Conservation (phyloP, 2,888 invertebrate genomes). For the Epsilonema sp. region DNA sequence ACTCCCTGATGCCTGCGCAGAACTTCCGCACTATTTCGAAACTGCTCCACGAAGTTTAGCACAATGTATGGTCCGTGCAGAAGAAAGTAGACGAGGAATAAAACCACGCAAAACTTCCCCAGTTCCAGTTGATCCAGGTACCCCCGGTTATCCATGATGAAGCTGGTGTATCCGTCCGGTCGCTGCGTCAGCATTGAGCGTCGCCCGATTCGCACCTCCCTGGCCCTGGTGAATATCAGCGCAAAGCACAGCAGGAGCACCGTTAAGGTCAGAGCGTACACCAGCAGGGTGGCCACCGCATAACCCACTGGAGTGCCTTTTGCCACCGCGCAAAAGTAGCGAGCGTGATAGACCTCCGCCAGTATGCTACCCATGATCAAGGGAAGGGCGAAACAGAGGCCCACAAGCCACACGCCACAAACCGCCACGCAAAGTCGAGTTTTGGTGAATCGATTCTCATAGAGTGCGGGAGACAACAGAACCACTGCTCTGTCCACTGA, state of each 20-base stretch:
- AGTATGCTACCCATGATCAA: conserved; percentile 13
- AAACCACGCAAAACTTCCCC: conserved; percentile 6
- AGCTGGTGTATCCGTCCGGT: conserved; percentile 8
- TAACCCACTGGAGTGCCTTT: conserved; percentile 13
- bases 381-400: conserved; percentile 13
- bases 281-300: conserved; percentile 12
- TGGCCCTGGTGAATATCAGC: conserved; percentile 9
- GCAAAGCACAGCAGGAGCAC: conserved; percentile 11
- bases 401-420: conserved; percentile 12
- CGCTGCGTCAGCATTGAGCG: conserved; percentile 12
- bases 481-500: conserved; percentile 13
- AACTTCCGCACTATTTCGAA: neutral
- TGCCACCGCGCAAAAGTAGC: conserved; percentile 15
- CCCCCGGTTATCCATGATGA: conserved; percentile 6
- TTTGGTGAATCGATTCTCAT: conserved; percentile 13
- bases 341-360: conserved; percentile 12
- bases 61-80: conserved; percentile 10
- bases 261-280: conserved; percentile 14
- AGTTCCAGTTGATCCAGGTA: conserved; percentile 7
- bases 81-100: conserved; percentile 8
- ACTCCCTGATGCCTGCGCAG: neutral
- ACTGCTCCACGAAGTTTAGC: conserved; percentile 5
- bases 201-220: conserved; percentile 12
- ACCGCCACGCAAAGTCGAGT: conserved; percentile 12
- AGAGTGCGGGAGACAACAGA: conserved; percentile 4